Percentiles rank a stretch among this genome's conserved stretches.
Conservation (phyloP, 1,140 invertebrate genomes). For the Nixonia krombeini region DNA sequence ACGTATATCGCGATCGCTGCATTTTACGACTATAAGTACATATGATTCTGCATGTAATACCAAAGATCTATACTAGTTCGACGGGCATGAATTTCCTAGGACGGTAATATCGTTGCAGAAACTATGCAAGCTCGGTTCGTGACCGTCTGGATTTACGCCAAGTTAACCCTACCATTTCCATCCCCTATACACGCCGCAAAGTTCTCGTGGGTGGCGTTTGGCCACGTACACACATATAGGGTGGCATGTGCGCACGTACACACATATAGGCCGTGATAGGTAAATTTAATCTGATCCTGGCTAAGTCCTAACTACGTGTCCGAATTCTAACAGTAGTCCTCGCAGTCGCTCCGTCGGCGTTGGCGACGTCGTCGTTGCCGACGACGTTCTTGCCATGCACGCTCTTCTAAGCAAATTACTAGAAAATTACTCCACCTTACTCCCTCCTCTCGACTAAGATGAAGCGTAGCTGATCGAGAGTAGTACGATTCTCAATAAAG, state of each 20-base stretch:
- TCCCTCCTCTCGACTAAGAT: constrained; percentile 9
- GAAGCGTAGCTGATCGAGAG: not conserved
- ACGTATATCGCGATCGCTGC: too few relatives aligned
- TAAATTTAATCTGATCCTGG: constrained; percentile 57
- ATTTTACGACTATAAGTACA: constrained; percentile 10
- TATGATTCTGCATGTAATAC: constrained; percentile 25
- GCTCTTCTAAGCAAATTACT: constrained; percentile 35
- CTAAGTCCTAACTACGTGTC: constrained; percentile 54
- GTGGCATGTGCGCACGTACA: not conserved
- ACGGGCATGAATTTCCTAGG: constrained; percentile 35
- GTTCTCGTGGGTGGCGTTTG: constrained; percentile 22
- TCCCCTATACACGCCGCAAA: constrained; percentile 20
- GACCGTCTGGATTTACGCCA: constrained; percentile 52
- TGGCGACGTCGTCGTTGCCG: too few relatives aligned
- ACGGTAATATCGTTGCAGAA: constrained; percentile 41
- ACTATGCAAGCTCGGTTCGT: constrained; percentile 40
- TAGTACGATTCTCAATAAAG: constrained; percentile 5
- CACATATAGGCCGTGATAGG: constrained; percentile 29
- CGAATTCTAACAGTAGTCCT: constrained; percentile 31
- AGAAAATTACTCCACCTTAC: constrained; percentile 26
- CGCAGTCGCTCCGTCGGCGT: constrained; percentile 12
- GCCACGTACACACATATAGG: constrained; percentile 16
- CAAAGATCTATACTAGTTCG: constrained; percentile 38
- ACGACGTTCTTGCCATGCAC: constrained; percentile 7
- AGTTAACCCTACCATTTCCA: constrained; percentile 45